phyloP scores from a whole-genome alignment of 2,888 invertebrate genomes.

The Drosophila quinaria region DNA sequence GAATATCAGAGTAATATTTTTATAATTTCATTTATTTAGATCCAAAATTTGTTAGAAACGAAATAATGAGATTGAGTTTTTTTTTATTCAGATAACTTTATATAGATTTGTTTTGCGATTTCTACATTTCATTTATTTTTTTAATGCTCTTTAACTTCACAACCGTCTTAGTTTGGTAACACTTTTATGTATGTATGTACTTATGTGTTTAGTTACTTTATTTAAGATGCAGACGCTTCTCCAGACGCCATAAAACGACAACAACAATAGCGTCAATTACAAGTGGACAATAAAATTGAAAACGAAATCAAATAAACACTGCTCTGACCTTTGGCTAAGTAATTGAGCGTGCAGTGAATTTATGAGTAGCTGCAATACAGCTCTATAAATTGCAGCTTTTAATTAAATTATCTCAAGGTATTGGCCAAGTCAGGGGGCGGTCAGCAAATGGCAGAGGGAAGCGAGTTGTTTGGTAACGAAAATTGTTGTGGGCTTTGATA shows the following conservation, averaged over 20 bases:
- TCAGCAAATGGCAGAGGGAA: not conserved
- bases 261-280: constrained; percentile 34
- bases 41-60: no score
- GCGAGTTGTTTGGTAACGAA: constrained; percentile 41
- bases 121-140: not conserved
- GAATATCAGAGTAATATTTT: no score
- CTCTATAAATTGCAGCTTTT: constrained; percentile 66
- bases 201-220: constrained; percentile 1
- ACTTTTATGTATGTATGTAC: not conserved
- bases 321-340: constrained; percentile 59
- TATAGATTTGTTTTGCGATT: not conserved
- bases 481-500: constrained; percentile 35
- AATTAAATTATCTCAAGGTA: constrained; percentile 62
- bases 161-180: not conserved
- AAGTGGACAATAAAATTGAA: constrained; percentile 44
- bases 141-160: not conserved
- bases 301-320: constrained; percentile 49
- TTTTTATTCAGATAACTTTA: not conserved
- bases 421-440: not conserved
- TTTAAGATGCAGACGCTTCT: constrained; percentile 31
- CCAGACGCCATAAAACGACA: constrained; percentile 37
- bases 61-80: not conserved
- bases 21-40: no score
- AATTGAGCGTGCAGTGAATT: constrained; percentile 70
- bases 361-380: constrained; percentile 59